Evolutionary conservation across 2,888 invertebrate genomes (phyloP), one percentile per base, ranked within the genome.

Genomic region (Melangyna quadrimaculata): DNA sequence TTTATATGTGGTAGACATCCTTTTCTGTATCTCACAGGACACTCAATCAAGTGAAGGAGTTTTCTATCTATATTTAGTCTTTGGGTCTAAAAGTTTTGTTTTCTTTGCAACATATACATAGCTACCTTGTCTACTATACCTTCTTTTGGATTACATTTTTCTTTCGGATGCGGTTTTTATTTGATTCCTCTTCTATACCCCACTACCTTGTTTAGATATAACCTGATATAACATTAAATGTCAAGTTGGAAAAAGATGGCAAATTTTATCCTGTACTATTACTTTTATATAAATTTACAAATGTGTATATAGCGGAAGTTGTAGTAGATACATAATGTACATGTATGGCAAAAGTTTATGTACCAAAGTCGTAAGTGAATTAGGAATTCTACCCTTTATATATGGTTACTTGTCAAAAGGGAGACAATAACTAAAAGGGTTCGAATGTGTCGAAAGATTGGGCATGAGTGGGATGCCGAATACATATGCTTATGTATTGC

Each of bases 31-130:
- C 82, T 87, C 78, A 65, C 51, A 87, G 82, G 78, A 82, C 87
- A 82, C 81, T 87, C 81, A 87, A 87, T 87, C 82, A 87, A 87
- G 82, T 82, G 87, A 87, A 87, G 82, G 78, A 87, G 87, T 81
- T 87, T 78, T 59, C 70, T 73, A 75, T 78, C 78, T 71, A 78
- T 71, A 78, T 74, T 78, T 74, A 74, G 78, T 81, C 69, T 57
- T 72, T 19, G 17, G 12, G 17, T 29, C 63, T 27, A 70, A 86
- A 84, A 79, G 75, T 80, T 84, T 84, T 67, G 19, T 72, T 79
- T 67, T 17, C 24, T 43, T 40, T 43, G 14, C 24, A 43, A 22
- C 14, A 24, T 4, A 40, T 37, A 22, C 14, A 24, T 12, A 24
- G n/a, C 32, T 29, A 53, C 45, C 45, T 51, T 24, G 10, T 19